Percentiles rank a stretch among this genome's conserved stretches.
Evolutionary conservation across 1,140 invertebrate species (phyloP).

Genomic region (Portunus trituberculatus): DNA sequence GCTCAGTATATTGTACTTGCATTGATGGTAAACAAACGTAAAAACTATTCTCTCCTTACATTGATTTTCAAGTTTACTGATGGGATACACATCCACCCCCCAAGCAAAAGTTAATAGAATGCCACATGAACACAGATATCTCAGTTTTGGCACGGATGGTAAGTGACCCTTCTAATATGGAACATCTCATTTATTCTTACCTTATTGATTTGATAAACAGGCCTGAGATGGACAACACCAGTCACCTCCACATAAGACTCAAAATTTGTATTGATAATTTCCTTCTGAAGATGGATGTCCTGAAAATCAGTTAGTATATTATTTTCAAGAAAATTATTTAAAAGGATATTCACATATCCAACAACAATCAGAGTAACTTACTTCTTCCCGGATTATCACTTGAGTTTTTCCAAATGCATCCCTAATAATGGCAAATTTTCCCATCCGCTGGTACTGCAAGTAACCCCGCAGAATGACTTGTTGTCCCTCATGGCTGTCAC

Average conservation of each 20-base stretch:
- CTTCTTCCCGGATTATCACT: constrained; percentile 45
- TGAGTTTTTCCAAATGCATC: constrained; percentile 53
- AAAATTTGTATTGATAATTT: constrained; percentile 48
- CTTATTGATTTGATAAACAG: constrained; percentile 56
- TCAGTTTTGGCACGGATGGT: too few species aligned
- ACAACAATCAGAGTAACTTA: background rate
- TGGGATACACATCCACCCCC: too few species aligned
- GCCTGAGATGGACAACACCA: constrained; percentile 48
- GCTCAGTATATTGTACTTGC: too few species aligned
- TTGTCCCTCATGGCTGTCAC: background rate
- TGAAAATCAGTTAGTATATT: constrained; percentile 5
- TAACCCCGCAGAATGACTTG: constrained; percentile 22
- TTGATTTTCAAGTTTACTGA: too few species aligned
- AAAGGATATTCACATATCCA: background rate
- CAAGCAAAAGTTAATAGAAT: too few species aligned
- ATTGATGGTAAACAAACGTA: too few species aligned
- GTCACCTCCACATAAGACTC: constrained; percentile 71
- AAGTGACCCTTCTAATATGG: too few species aligned
- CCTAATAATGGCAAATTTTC: constrained; percentile 58
- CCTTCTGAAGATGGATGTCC: constrained; percentile 25
- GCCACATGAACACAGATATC: too few species aligned
- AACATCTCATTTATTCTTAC: constrained; percentile 31
- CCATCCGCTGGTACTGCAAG: constrained; percentile 61
- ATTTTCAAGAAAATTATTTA: background rate
- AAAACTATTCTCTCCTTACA: too few species aligned